Conservation (phyloP, 2,888 invertebrate species). For the Trissolcus japonicus region DNA sequence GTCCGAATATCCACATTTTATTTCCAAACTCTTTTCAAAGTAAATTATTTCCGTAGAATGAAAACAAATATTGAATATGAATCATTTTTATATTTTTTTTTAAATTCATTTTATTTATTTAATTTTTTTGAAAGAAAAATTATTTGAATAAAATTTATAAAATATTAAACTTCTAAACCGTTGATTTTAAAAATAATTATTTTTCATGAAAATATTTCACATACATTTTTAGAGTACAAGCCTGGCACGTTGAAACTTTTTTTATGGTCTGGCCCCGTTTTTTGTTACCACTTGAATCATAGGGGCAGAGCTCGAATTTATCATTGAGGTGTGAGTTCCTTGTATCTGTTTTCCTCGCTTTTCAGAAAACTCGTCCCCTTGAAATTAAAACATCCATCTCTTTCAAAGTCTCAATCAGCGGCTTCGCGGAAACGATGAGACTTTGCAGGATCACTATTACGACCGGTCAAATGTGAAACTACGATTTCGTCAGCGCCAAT, state of each 20-base stretch:
- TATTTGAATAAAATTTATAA: no score
- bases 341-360: slow-evolving; percentile 12
- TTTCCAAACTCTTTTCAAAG: neutral
- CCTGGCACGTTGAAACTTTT: no score
- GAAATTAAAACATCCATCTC: neutral
- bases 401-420: neutral
- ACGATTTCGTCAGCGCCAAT: slow-evolving; percentile 31
- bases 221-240: no score
- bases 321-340: slow-evolving; percentile 24
- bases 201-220: no score
- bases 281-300: slow-evolving; percentile 41
- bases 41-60: no score
- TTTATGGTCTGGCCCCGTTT: slow-evolving; percentile 23
- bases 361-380: slow-evolving; percentile 10
- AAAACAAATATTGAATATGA: no score
- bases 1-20: slow-evolving; percentile 1
- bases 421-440: neutral
- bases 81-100: no score
- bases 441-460: neutral
- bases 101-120: no score
- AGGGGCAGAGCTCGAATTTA: slow-evolving; percentile 32
- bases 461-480: slow-evolving; percentile 22
- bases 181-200: no score
- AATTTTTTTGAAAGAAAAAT: no score
- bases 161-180: no score